These are phyloP conservation scores for Apostichopus japonicus DNA, from an alignment of 35 echinoderm and acorn worm species.

Conservation along the genomic window DNA sequence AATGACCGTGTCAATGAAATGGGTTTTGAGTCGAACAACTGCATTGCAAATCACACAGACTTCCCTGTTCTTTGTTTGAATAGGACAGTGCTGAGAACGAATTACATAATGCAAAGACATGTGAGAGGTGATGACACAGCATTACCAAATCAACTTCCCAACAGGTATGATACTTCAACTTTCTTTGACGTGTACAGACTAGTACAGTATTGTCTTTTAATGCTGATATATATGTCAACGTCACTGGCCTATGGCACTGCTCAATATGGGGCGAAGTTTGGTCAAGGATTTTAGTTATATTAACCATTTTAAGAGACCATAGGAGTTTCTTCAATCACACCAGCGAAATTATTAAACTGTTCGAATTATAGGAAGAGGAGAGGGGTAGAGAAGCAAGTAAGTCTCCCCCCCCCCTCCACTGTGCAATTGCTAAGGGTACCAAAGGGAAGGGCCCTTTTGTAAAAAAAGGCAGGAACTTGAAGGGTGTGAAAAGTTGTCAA, in stretches of 20 bases:
- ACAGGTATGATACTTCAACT: neutral
- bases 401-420: too few species aligned
- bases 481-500: neutral
- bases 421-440: too few species aligned
- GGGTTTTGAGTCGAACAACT: neutral
- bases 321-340: too few species aligned
- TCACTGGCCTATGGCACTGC: neutral
- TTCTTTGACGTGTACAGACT: neutral
- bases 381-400: too few species aligned
- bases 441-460: too few species aligned
- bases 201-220: neutral
- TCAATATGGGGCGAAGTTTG: neutral
- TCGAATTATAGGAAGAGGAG: too few species aligned
- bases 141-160: neutral
- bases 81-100: neutral
- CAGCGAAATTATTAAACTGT: too few species aligned
- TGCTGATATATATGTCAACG: neutral
- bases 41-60: neutral
- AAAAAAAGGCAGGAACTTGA: too few species aligned
- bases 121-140: neutral
- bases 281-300: neutral
- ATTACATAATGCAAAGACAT: slow-evolving; percentile 18
- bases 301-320: neutral
- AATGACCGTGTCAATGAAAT: neutral
- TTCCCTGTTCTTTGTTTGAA: slow-evolving; percentile 1